Evolutionary conservation across 1,140 invertebrate species (phyloP).

Genomic region (Aphelinus atriplicis): DNA sequence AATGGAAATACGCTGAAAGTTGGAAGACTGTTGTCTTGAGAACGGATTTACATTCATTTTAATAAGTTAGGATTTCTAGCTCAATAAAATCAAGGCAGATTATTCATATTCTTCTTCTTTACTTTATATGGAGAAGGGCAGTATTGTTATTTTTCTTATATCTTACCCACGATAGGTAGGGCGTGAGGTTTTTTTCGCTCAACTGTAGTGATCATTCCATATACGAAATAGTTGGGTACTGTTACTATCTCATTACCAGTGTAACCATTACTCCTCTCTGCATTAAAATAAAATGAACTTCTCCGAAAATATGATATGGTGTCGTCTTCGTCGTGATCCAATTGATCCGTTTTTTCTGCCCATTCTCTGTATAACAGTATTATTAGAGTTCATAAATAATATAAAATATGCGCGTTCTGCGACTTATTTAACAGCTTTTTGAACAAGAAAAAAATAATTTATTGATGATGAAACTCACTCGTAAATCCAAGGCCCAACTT

Average conservation of each 20-base stretch:
- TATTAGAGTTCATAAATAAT: no score
- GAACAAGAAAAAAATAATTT: background rate
- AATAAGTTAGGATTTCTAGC: no score
- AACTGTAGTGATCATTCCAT: background rate
- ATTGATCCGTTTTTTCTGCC: constrained; percentile 25
- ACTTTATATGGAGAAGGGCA: background rate
- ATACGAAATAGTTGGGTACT: constrained; percentile 16
- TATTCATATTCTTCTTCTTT: no score
- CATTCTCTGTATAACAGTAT: constrained; percentile 12
- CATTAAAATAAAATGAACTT: constrained; percentile 22
- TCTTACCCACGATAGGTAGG: constrained; percentile 15
- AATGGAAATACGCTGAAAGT: no score
- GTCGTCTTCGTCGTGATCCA: constrained; percentile 35
- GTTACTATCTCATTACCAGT: constrained; percentile 16
- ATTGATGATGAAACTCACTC: constrained; percentile 70
- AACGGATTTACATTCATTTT: no score
- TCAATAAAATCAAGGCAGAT: no score
- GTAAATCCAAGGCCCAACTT: constrained; percentile 81
- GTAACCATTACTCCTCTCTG: constrained; percentile 19
- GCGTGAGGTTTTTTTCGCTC: constrained; percentile 2
- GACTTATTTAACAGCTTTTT: no score
- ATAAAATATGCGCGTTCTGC: no score
- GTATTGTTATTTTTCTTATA: background rate
- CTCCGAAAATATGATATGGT: constrained; percentile 2
- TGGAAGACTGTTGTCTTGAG: no score